A percentile compares a stretch with the other conserved stretches of the same genome.
These are phyloP conservation scores for Alosa alosa DNA, from an alignment of 2,113 vertebrate genomes.

Conservation along the genomic window DNA sequence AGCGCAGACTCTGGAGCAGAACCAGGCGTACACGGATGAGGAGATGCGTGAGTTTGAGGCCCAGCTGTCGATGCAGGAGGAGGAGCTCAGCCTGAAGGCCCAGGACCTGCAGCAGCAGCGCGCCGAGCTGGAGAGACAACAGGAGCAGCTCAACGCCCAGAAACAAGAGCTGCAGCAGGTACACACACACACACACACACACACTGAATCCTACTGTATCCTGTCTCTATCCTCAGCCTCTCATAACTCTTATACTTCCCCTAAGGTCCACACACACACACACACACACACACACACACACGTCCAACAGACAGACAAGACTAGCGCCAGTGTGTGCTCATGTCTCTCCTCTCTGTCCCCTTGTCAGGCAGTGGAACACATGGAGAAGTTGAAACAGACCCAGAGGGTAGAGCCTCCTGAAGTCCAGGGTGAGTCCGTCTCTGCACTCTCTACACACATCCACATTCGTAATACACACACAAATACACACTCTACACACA, in stretches of 20 bases:
- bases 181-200: conserved; percentile 19
- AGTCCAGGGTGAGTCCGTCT: conserved; percentile 67
- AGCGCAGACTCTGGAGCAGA: conserved; percentile 87
- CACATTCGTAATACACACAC: neutral
- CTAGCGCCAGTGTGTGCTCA: neutral
- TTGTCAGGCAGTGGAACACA: conserved; percentile 84
- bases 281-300: no score
- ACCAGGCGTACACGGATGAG: conserved; percentile 88
- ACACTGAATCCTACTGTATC: neutral
- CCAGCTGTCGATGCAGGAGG: conserved; percentile 83
- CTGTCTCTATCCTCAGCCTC: no score
- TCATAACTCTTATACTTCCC: no score
- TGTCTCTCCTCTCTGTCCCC: neutral
- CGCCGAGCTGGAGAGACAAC: conserved; percentile 86
- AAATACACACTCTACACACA: no score
- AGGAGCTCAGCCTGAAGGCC: conserved; percentile 81
- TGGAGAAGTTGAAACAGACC: conserved; percentile 84
- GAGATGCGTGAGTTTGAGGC: conserved; percentile 92
- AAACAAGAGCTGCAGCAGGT: conserved; percentile 91
- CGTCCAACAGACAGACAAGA: neutral
- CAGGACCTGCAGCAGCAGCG: conserved; percentile 85
- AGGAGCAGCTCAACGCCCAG: conserved; percentile 89
- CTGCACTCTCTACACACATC: neutral
- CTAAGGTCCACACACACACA: neutral
- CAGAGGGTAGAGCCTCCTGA: conserved; percentile 77